Percentiles rank a stretch among this genome's conserved stretches.
Evolutionary conservation across 2,797 vertebrate species (phyloP).

Genomic region (Notoglanidium macrostoma): DNA sequence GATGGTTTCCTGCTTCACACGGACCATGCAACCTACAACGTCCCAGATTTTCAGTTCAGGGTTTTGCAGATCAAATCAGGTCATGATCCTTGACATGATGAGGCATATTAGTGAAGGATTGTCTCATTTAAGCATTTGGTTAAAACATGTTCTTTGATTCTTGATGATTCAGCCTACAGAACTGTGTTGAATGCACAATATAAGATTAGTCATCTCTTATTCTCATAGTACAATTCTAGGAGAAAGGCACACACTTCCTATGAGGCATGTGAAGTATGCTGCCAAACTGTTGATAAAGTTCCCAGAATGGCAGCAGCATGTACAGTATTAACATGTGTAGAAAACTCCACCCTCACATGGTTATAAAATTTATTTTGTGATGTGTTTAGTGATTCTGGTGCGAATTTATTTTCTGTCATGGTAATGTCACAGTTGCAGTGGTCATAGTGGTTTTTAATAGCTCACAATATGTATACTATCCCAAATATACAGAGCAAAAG

Average conservation of each 20-base stretch:
- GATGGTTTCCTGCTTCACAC: conserved; percentile 70
- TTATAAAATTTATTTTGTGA: background rate
- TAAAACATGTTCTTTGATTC: background rate
- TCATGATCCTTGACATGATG: background rate
- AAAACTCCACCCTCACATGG: background rate
- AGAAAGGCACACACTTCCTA: conserved; percentile 21
- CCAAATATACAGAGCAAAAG: background rate
- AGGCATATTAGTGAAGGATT: background rate
- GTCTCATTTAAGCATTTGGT: background rate
- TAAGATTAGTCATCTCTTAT: background rate
- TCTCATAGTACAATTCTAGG: background rate
- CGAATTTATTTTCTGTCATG: background rate
- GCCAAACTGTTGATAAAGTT: background rate
- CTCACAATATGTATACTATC: background rate
- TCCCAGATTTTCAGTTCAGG: conserved; percentile 28
- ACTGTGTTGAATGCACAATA: background rate
- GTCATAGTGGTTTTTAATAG: background rate
- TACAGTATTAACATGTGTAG: background rate
- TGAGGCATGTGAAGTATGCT: background rate
- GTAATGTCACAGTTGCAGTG: background rate
- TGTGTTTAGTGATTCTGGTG: background rate
- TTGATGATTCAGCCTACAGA: conserved; percentile 6
- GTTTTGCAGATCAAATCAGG: background rate
- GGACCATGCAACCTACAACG: conserved; percentile 51
- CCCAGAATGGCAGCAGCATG: conserved; percentile 1